phyloP scores from a whole-genome alignment of 2,113 vertebrate genomes.

The Narcine bancroftii region DNA sequence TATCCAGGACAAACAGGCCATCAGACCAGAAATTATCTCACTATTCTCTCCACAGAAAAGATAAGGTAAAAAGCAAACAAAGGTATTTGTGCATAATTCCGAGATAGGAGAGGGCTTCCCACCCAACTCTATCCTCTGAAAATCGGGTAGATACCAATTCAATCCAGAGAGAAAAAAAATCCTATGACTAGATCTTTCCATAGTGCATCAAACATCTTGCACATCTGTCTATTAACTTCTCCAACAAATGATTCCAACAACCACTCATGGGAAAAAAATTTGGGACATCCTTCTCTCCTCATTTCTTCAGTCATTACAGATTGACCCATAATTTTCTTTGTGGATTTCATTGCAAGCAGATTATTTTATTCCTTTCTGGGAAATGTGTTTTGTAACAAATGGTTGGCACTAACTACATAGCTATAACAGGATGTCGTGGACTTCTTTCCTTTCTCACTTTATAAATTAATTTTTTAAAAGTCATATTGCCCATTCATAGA shows the following conservation, averaged over 20 bases:
- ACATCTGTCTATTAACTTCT: background rate
- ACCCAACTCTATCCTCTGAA: background rate
- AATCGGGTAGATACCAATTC: background rate
- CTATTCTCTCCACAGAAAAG: background rate
- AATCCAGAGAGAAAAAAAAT: too few relatives aligned
- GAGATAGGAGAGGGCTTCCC: background rate
- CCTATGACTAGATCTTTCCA: too few relatives aligned
- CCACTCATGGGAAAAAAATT: background rate
- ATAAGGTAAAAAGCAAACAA: background rate
- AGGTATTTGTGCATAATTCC: too few relatives aligned
- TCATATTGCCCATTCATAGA: too few relatives aligned
- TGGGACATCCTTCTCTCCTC: background rate
- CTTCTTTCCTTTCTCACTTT: too few relatives aligned
- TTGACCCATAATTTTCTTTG: background rate
- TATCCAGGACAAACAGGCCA: background rate
- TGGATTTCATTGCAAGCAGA: too few relatives aligned
- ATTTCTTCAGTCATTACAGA: background rate
- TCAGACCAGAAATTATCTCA: background rate
- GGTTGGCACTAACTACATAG: too few relatives aligned
- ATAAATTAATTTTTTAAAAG: too few relatives aligned
- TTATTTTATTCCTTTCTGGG: background rate
- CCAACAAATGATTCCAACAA: background rate
- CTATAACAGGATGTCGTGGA: too few relatives aligned
- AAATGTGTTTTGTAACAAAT: background rate
- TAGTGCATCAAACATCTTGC: background rate